Evolutionary conservation across 2,797 vertebrate species (phyloP), one percentile per base, ranked within the genome.

Genomic region (Ctenosaura bakeri): DNA sequence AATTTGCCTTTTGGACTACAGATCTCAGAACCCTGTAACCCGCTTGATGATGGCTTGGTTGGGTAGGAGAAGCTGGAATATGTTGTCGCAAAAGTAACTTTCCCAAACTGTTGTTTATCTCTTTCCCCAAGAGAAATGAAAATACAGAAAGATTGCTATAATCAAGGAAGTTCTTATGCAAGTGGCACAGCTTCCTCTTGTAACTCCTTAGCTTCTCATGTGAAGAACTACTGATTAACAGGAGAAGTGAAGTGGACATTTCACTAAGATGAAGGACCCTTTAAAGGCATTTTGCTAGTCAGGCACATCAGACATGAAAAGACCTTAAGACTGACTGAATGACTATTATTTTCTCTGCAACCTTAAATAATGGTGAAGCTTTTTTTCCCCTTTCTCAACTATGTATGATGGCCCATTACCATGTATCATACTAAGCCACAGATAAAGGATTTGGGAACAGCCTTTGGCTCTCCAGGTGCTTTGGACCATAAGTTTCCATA

Each of bases 231-330:
- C 87, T 71, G 79, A 73, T 88, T 81, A 88, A 38, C 1, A 18
- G n/a, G 66, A 73, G 35, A 88, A 81, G 73, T 77, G 56, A 66
- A 14, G 74, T 79, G 76, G 24, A 35, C 10, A 24, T 82, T 88
- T 82, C 50, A 82, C 26, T 54, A 56, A 88, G 52, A 82, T 46
- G 69, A 42, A 82, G 87, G 69, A 59, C 64, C 2, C 66, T 82
- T 52, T 56, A 82, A 73, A 56, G 35, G 26, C 32, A 69, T 82
- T 56, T 88, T 81, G n/a, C 46, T 88, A 56, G 62, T 81, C 78
- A 78, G 29, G 29, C 42, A n/a, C 76, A 64, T 66, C 9, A 54
- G 77, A 87, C 69, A 46, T 66, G 42, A 66, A 80, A 46, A 79
- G 32, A 66, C 20, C 6, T 42, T 32, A 52, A 32, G 35, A 38